Evolutionary conservation across 2,888 invertebrate genomes (phyloP).

Genomic region (Apeira syringaria): DNA sequence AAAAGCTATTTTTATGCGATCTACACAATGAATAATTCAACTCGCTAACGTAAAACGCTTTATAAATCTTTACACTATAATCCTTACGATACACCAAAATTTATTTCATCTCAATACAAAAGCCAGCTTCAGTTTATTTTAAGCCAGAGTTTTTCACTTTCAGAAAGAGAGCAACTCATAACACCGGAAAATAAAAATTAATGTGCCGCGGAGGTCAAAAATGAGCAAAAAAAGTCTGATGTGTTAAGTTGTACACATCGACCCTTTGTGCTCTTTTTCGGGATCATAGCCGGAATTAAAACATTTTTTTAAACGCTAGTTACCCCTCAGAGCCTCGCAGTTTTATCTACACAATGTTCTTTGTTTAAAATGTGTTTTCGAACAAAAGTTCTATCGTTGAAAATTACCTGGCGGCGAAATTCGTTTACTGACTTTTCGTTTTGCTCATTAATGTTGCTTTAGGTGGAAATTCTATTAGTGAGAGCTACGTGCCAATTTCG

Average conservation of each 20-base stretch:
- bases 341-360: conserved; percentile 5
- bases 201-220: too few species aligned
- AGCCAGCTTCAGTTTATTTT: too few species aligned
- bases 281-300: conserved; percentile 14
- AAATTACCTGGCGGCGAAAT: conserved; percentile 15
- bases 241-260: conserved; percentile 2
- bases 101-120: too few species aligned
- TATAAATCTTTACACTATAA: too few species aligned
- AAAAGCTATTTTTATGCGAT: too few species aligned
- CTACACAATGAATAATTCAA: too few species aligned
- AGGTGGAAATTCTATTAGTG: conserved; percentile 10
- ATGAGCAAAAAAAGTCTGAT: too few species aligned
- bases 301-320: conserved; percentile 13
- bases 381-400: conserved; percentile 13
- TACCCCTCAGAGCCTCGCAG: too few species aligned
- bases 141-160: background rate
- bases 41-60: too few species aligned
- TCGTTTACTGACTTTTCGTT: conserved; percentile 15
- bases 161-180: conserved; percentile 7
- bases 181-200: conserved; percentile 12
- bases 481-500: conserved; percentile 1
- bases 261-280: conserved; percentile 5
- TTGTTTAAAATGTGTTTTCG: conserved; percentile 14
- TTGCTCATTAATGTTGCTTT: conserved; percentile 12
- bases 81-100: too few species aligned